A percentile compares a stretch with the other conserved stretches of the same genome.
Conservation (phyloP, 2,888 invertebrate species). For the Hypsopygia costalis region DNA sequence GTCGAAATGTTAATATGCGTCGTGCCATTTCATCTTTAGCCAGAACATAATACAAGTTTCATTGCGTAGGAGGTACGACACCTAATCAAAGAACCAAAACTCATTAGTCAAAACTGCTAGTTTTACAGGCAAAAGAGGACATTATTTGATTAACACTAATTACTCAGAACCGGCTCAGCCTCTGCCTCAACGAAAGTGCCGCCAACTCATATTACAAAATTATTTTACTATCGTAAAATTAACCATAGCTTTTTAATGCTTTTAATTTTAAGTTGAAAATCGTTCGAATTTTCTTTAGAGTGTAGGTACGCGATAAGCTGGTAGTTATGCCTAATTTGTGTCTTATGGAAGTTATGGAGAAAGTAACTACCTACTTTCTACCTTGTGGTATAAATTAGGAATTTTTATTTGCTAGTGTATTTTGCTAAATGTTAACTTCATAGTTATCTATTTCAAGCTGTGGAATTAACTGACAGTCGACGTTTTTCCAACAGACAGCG, state of each 20-base stretch:
- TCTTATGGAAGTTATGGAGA: slow-evolving; percentile 47
- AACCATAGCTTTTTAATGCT: slow-evolving; percentile 18
- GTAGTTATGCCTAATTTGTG: slow-evolving; percentile 41
- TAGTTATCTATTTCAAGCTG: no score
- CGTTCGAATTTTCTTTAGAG: slow-evolving; percentile 9
- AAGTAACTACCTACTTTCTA: slow-evolving; percentile 55
- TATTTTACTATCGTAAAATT: slow-evolving; percentile 11
- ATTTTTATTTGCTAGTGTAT: no score
- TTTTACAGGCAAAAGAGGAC: slow-evolving; percentile 54
- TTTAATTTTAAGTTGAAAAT: slow-evolving; percentile 24
- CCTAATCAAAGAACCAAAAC: neutral
- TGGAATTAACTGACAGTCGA: no score
- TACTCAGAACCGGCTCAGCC: slow-evolving; percentile 64
- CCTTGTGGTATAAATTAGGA: neutral
- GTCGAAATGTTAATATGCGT: no score
- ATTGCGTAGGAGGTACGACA: no score
- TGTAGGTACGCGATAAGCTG: slow-evolving; percentile 14
- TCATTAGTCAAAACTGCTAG: slow-evolving; percentile 38
- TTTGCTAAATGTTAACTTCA: no score
- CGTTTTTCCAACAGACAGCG: no score
- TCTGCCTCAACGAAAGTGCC: slow-evolving; percentile 51
- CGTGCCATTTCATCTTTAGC: no score
- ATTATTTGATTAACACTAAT: slow-evolving; percentile 79
- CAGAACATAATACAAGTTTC: no score
- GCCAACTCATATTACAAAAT: slow-evolving; percentile 18